Percentiles rank a stretch among this genome's conserved stretches.
Conservation (phyloP, 1,140 invertebrate species). For the Ectropis grisescens region DNA sequence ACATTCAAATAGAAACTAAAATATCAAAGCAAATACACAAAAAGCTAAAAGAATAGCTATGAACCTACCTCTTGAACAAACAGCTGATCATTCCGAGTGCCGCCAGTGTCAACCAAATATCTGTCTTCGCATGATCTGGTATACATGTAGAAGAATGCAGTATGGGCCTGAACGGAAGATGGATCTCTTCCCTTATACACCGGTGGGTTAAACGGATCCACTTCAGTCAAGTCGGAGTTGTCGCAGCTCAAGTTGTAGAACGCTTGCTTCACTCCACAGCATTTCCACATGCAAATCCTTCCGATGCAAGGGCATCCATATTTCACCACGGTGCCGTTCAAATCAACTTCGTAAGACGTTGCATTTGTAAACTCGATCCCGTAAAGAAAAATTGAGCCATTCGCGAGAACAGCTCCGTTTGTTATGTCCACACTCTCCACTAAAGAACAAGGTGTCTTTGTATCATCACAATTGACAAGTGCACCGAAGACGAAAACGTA, state of each 20-base stretch:
- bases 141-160: conserved; percentile 42
- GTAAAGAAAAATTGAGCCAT: conserved; percentile 31
- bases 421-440: conserved; percentile 42
- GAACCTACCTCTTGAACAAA: conserved; percentile 41
- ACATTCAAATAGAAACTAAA: too few relatives aligned
- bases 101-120: conserved; percentile 34
- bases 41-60: too few relatives aligned
- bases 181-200: conserved; percentile 27
- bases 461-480: too few relatives aligned
- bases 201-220: conserved; percentile 38
- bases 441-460: conserved; percentile 28
- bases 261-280: conserved; percentile 24
- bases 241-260: conserved; percentile 24
- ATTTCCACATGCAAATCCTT: conserved; percentile 43
- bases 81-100: conserved; percentile 28
- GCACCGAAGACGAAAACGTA: too few relatives aligned
- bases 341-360: conserved; percentile 32
- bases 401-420: conserved; percentile 19
- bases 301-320: conserved; percentile 45
- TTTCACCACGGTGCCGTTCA: conserved; percentile 13
- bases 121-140: conserved; percentile 22
- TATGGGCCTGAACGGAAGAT: conserved; percentile 20
- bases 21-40: too few relatives aligned
- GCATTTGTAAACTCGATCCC: conserved; percentile 27
- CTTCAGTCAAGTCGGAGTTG: conserved; percentile 15